These are phyloP conservation scores for Phytoseiulus persimilis DNA, from an alignment of 2,888 invertebrate species.

Conservation along the genomic window DNA sequence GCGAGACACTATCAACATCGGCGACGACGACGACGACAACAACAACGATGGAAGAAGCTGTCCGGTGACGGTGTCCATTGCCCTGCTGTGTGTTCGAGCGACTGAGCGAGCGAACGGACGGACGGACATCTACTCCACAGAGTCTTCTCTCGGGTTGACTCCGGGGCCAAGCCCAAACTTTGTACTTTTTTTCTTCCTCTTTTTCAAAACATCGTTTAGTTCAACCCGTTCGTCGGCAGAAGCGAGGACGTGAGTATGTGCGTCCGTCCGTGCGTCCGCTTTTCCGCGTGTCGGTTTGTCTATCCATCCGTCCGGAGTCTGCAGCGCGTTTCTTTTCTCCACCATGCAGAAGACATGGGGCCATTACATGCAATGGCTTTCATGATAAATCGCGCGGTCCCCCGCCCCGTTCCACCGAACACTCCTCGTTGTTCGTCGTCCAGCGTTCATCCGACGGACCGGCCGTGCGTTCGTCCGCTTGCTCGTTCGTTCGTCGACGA, in stretches of 20 bases:
- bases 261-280: background rate
- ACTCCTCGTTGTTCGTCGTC: conserved; percentile 5
- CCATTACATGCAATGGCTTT: conserved; percentile 5
- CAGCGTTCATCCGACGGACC: background rate
- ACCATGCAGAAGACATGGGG: background rate
- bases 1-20: background rate
- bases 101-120: background rate
- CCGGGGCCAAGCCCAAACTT: background rate
- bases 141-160: background rate
- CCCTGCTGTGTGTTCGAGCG: background rate
- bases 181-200: background rate
- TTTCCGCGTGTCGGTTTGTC: background rate
- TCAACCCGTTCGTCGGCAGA: background rate
- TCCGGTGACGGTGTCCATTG: background rate
- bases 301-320: background rate
- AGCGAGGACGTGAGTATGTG: background rate
- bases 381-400: conserved; percentile 5
- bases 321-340: background rate
- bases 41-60: background rate
- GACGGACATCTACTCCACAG: background rate
- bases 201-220: conserved; percentile 5
- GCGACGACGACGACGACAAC: background rate
- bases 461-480: background rate
- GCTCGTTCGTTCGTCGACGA: background rate
- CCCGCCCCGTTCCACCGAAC: background rate